Evolutionary conservation across 37 sponge, comb jelly and placozoan species (phyloP).

Genomic region (Tethya wilhelma): DNA sequence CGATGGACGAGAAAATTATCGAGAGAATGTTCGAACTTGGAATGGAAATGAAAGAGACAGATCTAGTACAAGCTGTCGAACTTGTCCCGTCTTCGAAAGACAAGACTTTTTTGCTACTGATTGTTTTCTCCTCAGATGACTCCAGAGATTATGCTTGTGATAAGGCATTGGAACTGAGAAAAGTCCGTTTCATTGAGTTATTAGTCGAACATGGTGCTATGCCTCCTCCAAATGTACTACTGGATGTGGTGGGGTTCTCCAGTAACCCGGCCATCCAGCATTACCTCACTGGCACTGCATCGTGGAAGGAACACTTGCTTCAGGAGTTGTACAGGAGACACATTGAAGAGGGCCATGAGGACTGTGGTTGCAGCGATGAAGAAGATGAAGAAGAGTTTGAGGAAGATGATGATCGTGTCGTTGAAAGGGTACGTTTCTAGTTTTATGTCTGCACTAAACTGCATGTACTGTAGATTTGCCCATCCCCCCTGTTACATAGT

Average conservation of each 20-base stretch:
- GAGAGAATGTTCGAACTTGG: neutral
- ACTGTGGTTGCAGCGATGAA: no score
- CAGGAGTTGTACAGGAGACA: no score
- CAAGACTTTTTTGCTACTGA: neutral
- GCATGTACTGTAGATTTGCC: neutral
- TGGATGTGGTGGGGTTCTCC: neutral
- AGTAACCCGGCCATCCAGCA: conserved; percentile 1
- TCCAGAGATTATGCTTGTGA: neutral
- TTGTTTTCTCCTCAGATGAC: neutral
- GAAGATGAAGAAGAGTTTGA: no score
- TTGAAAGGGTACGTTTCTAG: no score
- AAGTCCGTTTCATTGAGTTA: neutral
- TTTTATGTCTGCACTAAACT: no score
- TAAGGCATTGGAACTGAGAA: neutral
- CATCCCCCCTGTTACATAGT: neutral
- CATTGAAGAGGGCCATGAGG: no score
- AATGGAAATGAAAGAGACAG: neutral
- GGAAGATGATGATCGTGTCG: no score
- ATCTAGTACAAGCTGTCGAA: neutral
- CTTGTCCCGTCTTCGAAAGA: neutral
- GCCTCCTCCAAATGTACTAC: conserved; percentile 13
- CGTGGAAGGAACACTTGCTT: no score
- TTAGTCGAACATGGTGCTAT: conserved; percentile 2
- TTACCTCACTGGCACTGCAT: no score
- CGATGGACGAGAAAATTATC: neutral